phyloP scores from a whole-genome alignment of 2,113 vertebrate genomes.

The Emydura subglobosa region DNA sequence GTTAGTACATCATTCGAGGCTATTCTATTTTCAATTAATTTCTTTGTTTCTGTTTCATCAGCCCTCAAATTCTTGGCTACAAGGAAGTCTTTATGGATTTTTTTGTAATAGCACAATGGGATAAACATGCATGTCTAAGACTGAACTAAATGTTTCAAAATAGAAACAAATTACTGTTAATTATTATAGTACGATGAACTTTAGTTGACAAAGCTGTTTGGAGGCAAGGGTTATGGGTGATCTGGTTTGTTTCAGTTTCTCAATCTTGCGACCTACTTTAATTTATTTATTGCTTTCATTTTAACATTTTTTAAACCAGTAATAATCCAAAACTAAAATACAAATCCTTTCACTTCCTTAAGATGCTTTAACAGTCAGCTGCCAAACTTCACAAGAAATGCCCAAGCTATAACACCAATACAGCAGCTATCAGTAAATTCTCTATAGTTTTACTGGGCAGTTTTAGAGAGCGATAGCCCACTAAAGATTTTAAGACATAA shows the following conservation, averaged over 20 bases:
- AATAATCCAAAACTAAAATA: slow-evolving; percentile 36
- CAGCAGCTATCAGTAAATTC: slow-evolving; percentile 61
- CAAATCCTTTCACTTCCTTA: slow-evolving; percentile 27
- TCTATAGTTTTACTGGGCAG: slow-evolving; percentile 45
- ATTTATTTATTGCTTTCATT: neutral
- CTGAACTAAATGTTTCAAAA: neutral
- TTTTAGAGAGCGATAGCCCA: slow-evolving; percentile 59
- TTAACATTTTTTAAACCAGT: slow-evolving; percentile 2
- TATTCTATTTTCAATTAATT: neutral
- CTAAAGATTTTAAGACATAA: slow-evolving; percentile 53
- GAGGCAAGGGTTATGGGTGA: neutral
- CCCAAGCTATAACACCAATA: slow-evolving; percentile 45
- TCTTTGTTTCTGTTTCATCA: neutral
- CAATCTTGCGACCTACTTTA: neutral
- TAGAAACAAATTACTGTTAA: neutral
- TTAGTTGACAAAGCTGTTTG: neutral
- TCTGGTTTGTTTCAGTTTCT: neutral
- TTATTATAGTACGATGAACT: neutral
- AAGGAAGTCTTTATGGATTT: neutral
- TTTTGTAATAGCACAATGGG: neutral
- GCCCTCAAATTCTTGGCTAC: neutral
- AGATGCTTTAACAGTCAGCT: slow-evolving; percentile 46
- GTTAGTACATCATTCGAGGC: neutral
- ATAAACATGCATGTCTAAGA: neutral
- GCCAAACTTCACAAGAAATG: slow-evolving; percentile 30